Conservation (phyloP, 1,140 invertebrate genomes). For the Matsumurasca onukii region DNA sequence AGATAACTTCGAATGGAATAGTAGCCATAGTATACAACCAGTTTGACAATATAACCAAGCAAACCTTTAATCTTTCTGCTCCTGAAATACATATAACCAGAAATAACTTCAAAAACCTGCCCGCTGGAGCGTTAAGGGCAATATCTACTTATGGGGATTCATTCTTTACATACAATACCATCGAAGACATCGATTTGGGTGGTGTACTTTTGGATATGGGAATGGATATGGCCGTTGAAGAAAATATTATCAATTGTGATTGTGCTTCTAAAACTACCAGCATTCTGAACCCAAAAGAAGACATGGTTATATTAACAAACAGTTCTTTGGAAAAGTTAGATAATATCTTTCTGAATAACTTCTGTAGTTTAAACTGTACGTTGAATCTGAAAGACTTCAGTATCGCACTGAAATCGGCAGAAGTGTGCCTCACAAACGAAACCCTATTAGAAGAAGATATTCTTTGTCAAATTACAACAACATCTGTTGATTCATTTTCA, state of each 20-base stretch:
- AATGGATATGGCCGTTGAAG: neutral
- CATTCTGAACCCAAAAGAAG: slow-evolving; percentile 15
- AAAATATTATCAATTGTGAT: slow-evolving; percentile 10
- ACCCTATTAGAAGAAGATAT: neutral
- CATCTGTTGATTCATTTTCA: too few species aligned
- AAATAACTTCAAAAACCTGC: neutral
- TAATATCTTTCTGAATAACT: neutral
- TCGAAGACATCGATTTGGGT: neutral
- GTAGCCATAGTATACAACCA: neutral
- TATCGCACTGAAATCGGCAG: neutral
- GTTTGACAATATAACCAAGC: neutral
- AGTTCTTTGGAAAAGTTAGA: neutral
- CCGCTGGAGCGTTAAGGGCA: slow-evolving; percentile 1
- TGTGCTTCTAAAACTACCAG: slow-evolving; percentile 20
- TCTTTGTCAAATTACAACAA: neutral
- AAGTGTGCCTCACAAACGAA: slow-evolving; percentile 11
- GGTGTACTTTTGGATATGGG: slow-evolving; percentile 11
- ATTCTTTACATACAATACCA: slow-evolving; percentile 15
- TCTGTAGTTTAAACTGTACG: slow-evolving; percentile 3
- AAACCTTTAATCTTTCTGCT: slow-evolving; percentile 1
- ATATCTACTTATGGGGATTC: neutral
- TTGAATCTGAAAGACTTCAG: slow-evolving; percentile 1
- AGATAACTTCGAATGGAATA: neutral
- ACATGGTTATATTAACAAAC: slow-evolving; percentile 6
- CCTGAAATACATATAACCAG: neutral